phyloP scores from a whole-genome alignment of 2,113 vertebrate species.

The Stigmatopora nigra region DNA sequence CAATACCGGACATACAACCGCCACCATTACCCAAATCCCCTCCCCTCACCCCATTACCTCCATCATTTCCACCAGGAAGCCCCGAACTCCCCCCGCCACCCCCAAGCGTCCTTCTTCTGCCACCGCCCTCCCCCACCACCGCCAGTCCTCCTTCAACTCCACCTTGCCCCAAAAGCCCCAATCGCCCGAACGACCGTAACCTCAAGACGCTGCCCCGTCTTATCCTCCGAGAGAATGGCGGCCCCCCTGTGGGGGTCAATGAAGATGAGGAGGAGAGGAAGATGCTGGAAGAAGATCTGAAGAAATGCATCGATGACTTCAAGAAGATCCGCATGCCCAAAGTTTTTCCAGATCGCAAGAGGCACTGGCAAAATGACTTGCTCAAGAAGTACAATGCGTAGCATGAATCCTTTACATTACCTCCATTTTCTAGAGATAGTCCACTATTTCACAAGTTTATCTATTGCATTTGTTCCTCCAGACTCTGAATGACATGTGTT shows the following conservation, averaged over 20 bases:
- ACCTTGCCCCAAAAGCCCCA: constrained; percentile 38
- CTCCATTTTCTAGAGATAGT: constrained; percentile 15
- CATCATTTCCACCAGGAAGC: constrained; percentile 21
- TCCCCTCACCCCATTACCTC: constrained; percentile 27
- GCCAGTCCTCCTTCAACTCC: constrained; percentile 30
- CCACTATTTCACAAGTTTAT: constrained; percentile 14
- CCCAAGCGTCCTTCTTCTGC: constrained; percentile 25
- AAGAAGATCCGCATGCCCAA: constrained; percentile 68
- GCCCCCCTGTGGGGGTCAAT: constrained; percentile 27
- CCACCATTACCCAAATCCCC: constrained; percentile 17
- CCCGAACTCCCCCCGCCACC: constrained; percentile 35
- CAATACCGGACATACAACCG: constrained; percentile 24
- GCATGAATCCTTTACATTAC: neutral
- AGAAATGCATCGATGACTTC: constrained; percentile 74
- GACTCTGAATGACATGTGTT: constrained; percentile 5
- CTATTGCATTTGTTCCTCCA: constrained; percentile 12
- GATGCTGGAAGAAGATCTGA: constrained; percentile 70
- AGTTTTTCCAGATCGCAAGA: constrained; percentile 73
- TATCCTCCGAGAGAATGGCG: constrained; percentile 55
- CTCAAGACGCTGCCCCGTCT: constrained; percentile 60
- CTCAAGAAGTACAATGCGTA: constrained; percentile 73
- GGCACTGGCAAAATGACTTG: constrained; percentile 74
- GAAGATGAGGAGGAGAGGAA: constrained; percentile 69
- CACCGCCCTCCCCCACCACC: constrained; percentile 21
- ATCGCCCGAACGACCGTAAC: constrained; percentile 56